Evolutionary conservation across 2,113 vertebrate species (phyloP), one percentile per base, ranked within the genome.

Genomic region (Nycticorax nycticorax): DNA sequence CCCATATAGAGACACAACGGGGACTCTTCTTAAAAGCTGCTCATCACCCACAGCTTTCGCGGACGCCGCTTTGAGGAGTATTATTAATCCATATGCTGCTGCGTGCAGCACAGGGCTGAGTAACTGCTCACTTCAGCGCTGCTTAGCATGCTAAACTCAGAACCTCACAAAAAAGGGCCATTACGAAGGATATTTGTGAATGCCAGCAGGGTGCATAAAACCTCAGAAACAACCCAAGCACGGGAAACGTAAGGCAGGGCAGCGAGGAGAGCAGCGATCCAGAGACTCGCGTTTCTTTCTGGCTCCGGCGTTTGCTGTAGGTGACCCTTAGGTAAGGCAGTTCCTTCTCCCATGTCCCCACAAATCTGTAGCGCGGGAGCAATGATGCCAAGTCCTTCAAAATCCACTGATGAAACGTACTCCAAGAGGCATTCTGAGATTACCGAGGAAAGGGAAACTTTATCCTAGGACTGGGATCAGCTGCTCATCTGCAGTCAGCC

Each of bases 281-380:
- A 20, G 60, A 35, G 63, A 9, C 26, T 33, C 4, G 0, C 17
- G 33, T 4, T 20, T 21, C 39, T 22, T 27, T 26, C 41, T 6
- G 66, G 24, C 60, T 14, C 50, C 9, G 67, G 45, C 30, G 5
- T 9, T 53, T 18, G n/a, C 67, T 28, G 30, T 2, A 9, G 50
- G n/a, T 35, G 35, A 72, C 48, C n/a, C 52, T 30, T 9, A 4
- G 0, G 4, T 0, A 24, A 23, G 9, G 33, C 39, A 17, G 9
- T 4, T 37, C 45, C 2, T 26, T 47, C 5, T 26, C 20, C 41
- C 81, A 17, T 0, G 4, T 39, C 63, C 68, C 60, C 73, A 62
- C 47, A 60, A 23, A 71, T 27, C 47, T 28, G 22, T 7, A 63
- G 53, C 57, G 24, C 1, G 35, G 68, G 21, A 50, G n/a, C 23